A percentile compares a stretch with the other conserved stretches of the same genome.
Evolutionary conservation across 2,797 vertebrate species (phyloP).

Genomic region (Columba guinea): DNA sequence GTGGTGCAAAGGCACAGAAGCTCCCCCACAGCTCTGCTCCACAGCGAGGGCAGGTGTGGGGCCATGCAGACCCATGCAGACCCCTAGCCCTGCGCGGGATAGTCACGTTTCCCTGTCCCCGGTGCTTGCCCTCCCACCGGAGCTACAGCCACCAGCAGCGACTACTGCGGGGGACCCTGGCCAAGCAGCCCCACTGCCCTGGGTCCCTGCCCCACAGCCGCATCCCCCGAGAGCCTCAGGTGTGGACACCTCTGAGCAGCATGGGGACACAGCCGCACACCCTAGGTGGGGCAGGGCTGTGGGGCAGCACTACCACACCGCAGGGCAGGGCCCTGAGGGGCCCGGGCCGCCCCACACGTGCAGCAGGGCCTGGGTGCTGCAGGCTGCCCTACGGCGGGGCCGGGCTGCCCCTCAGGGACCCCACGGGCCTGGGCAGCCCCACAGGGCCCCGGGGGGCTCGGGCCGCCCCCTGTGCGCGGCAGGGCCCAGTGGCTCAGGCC

Average conservation of each 20-base stretch:
- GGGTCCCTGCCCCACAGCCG: not conserved
- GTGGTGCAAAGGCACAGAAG: not conserved
- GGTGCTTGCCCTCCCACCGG: not conserved
- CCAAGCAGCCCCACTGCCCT: fast-evolving
- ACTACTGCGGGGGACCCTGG: no score
- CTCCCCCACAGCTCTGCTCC: not conserved
- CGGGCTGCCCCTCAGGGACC: not conserved
- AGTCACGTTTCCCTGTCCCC: not conserved
- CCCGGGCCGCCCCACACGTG: not conserved
- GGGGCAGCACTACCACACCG: not conserved
- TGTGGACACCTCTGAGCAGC: not conserved
- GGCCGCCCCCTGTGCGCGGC: not conserved
- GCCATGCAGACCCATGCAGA: fast-evolving
- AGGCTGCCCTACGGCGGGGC: not conserved
- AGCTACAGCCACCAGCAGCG: not conserved
- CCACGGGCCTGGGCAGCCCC: not conserved
- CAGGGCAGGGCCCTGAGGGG: no score
- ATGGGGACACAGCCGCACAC: not conserved
- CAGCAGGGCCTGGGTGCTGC: not conserved
- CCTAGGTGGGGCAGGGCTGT: no score
- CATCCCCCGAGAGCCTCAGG: not conserved
- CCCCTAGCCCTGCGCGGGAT: not conserved
- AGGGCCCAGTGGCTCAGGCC: not conserved
- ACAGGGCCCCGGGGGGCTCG: not conserved
- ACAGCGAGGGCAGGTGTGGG: fast-evolving